Evolutionary conservation across 2,888 invertebrate species (phyloP).

Genomic region (Microctonus aethiopoides): DNA sequence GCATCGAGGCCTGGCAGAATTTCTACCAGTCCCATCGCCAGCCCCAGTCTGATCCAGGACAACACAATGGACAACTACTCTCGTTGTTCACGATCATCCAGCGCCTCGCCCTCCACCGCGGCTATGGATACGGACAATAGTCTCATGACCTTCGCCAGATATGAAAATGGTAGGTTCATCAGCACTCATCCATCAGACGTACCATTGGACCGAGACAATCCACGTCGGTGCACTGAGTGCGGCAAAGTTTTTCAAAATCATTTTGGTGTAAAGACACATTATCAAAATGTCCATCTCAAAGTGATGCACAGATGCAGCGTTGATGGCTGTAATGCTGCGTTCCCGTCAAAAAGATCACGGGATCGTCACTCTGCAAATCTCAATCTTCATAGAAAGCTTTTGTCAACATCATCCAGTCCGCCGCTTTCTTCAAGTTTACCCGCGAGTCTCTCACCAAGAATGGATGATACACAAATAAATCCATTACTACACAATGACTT

Average conservation of each 20-base stretch:
- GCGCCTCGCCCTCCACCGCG: constrained; percentile 66
- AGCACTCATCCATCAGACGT: constrained; percentile 84
- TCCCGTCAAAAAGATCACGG: constrained; percentile 91
- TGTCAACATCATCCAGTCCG: constrained; percentile 77
- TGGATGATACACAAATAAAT: constrained; percentile 67
- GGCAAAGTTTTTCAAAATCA: constrained; percentile 94
- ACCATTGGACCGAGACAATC: constrained; percentile 92
- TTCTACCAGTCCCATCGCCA: constrained; percentile 69
- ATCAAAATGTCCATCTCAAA: constrained; percentile 95
- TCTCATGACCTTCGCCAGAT: constrained; percentile 74
- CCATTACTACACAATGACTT: constrained; percentile 82
- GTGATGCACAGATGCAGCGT: constrained; percentile 95
- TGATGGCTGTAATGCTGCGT: constrained; percentile 94
- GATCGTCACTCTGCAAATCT: constrained; percentile 93
- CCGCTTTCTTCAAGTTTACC: constrained; percentile 67
- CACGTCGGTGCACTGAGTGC: constrained; percentile 90
- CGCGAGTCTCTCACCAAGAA: constrained; percentile 69
- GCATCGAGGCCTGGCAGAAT: constrained; percentile 72
- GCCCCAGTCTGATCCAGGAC: constrained; percentile 68
- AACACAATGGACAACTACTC: constrained; percentile 63
- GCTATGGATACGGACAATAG: constrained; percentile 65
- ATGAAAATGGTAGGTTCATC: constrained; percentile 80
- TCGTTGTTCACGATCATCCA: constrained; percentile 66
- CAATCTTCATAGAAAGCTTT: constrained; percentile 88
- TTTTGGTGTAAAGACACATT: constrained; percentile 93